Percentiles rank a stretch among this genome's conserved stretches.
Conservation (phyloP, 1,140 invertebrate species). For the Papilio polyxenes region DNA sequence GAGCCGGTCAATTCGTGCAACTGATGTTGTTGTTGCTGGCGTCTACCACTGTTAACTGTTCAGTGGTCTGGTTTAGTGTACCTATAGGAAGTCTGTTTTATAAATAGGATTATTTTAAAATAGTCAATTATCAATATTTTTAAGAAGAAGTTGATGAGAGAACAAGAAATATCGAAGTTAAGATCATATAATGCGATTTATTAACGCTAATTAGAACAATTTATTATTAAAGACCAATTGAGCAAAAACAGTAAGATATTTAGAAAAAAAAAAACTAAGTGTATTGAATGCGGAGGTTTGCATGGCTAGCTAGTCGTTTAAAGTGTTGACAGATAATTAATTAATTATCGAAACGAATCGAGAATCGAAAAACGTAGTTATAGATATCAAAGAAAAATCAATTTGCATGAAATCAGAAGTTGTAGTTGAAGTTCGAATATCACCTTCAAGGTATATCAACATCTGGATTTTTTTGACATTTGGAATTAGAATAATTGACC, state of each 20-base stretch:
- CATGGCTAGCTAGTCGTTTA: slow-evolving; percentile 1
- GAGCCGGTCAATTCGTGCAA: too few relatives aligned
- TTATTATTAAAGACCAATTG: background rate
- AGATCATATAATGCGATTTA: too few relatives aligned
- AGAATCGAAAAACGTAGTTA: background rate
- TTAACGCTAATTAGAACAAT: background rate
- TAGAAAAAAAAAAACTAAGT: background rate
- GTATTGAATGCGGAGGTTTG: slow-evolving; percentile 20
- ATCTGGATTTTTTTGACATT: background rate
- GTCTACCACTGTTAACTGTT: too few relatives aligned
- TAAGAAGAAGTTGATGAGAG: too few relatives aligned
- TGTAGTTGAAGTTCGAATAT: background rate
- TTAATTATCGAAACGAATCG: slow-evolving; percentile 28
- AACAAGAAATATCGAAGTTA: too few relatives aligned
- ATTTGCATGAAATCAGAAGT: background rate
- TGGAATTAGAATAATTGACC: too few relatives aligned
- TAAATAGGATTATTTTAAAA: too few relatives aligned
- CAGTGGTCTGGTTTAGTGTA: background rate
- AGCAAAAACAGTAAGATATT: background rate
- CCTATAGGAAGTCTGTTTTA: too few relatives aligned
- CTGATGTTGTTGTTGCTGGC: too few relatives aligned
- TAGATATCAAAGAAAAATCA: background rate
- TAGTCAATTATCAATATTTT: too few relatives aligned
- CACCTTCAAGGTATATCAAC: background rate
- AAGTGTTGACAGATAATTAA: background rate